Percentiles rank a stretch among this genome's conserved stretches.
These are phyloP conservation scores for Siniperca scherzeri DNA, from an alignment of 2,797 vertebrate species.

Conservation along the genomic window DNA sequence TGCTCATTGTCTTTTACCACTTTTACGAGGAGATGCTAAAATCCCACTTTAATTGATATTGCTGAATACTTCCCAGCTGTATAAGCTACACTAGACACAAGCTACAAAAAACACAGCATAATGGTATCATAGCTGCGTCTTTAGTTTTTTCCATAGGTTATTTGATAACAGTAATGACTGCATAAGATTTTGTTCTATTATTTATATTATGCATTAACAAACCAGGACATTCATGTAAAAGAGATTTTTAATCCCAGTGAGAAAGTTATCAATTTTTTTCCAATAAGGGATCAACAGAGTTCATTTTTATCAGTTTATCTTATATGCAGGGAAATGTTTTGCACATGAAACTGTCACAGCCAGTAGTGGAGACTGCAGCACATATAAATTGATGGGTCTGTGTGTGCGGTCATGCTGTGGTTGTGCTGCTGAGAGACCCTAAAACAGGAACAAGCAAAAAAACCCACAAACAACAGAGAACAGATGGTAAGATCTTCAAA, in stretches of 20 bases:
- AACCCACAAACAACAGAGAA: background rate
- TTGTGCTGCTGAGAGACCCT: slow-evolving; percentile 4
- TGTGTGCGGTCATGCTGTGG: slow-evolving; percentile 22
- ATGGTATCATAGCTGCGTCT: background rate
- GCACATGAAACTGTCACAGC: background rate
- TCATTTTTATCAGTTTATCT: background rate
- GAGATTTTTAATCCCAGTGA: background rate
- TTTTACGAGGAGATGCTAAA: background rate
- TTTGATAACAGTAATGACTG: background rate
- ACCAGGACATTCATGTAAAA: background rate
- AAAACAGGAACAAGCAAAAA: background rate
- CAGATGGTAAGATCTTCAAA: slow-evolving; percentile 57
- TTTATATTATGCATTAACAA: background rate
- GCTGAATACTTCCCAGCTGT: slow-evolving; percentile 5
- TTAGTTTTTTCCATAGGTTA: background rate
- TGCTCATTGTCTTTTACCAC: background rate
- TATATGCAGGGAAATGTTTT: background rate
- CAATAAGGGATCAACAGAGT: background rate
- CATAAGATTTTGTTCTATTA: background rate
- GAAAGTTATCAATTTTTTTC: background rate
- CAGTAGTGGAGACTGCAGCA: background rate
- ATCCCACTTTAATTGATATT: slow-evolving; percentile 1
- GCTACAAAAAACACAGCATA: background rate
- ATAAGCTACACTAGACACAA: background rate
- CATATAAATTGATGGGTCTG: slow-evolving; percentile 1